Evolutionary conservation across 64 coral and sea anemone species (phyloP).

Genomic region (Pocillopora verrucosa): DNA sequence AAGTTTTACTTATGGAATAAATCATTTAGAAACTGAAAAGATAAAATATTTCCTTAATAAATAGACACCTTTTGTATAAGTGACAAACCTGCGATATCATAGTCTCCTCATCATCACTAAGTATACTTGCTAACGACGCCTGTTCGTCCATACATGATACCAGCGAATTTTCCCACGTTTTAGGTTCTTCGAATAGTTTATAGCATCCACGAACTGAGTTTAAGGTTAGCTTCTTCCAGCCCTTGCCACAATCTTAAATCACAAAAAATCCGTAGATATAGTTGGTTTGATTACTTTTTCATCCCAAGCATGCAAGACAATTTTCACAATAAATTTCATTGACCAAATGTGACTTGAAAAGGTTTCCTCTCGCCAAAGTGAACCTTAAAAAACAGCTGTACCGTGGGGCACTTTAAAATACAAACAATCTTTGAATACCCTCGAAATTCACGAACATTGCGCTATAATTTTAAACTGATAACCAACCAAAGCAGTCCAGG

Average conservation of each 20-base stretch:
- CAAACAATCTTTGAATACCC: too few species aligned
- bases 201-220: slow-evolving; percentile 89
- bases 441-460: too few species aligned
- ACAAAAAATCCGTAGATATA: background rate
- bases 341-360: background rate
- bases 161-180: slow-evolving; percentile 82
- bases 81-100: slow-evolving; percentile 92
- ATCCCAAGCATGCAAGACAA: background rate
- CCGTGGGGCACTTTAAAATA: too few species aligned
- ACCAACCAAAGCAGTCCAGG: background rate
- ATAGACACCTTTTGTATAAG: background rate
- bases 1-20: too few species aligned
- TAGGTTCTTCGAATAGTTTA: slow-evolving; percentile 64
- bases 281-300: background rate
- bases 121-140: slow-evolving; percentile 78
- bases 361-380: too few species aligned
- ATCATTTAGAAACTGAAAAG: too few species aligned
- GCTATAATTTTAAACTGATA: background rate
- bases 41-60: background rate
- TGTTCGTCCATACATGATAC: slow-evolving; percentile 68
- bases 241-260: slow-evolving; percentile 60
- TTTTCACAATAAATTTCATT: background rate
- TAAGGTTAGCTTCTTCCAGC: slow-evolving; percentile 88
- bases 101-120: slow-evolving; percentile 96
- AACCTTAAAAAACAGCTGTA: too few species aligned